Evolutionary conservation across 2,888 invertebrate species (phyloP).

Genomic region (Polyploca ridens): DNA sequence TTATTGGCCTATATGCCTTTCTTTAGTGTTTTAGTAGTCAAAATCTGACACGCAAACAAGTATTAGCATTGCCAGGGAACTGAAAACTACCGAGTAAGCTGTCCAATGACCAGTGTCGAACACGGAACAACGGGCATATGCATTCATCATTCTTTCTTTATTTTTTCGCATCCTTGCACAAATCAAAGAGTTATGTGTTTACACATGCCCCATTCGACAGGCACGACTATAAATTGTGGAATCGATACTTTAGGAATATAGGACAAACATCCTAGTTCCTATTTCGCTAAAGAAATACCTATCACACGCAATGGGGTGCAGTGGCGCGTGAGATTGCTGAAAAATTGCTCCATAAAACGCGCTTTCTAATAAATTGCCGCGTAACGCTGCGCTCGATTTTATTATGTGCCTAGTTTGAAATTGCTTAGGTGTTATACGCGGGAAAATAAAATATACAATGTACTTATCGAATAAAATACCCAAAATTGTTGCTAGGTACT

Average conservation of each 20-base stretch:
- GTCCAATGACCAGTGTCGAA: too few species aligned
- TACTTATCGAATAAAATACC: background rate
- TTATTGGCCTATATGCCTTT: too few species aligned
- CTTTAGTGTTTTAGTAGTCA: too few species aligned
- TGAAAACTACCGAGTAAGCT: background rate
- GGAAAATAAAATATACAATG: background rate
- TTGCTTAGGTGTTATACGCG: background rate
- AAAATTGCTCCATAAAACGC: constrained; percentile 61
- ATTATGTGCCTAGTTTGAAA: constrained; percentile 22
- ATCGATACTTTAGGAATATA: background rate
- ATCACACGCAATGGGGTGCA: constrained; percentile 63
- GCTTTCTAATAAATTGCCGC: constrained; percentile 54
- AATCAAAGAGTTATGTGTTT: constrained; percentile 9
- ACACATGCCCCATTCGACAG: constrained; percentile 6
- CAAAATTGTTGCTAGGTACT: background rate
- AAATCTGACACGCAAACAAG: too few species aligned
- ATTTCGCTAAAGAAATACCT: constrained; percentile 23
- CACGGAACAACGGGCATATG: background rate
- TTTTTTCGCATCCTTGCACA: background rate
- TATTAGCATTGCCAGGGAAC: background rate
- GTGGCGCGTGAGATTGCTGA: constrained; percentile 64
- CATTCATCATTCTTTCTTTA: background rate
- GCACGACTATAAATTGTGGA: constrained; percentile 4
- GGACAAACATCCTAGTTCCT: background rate
- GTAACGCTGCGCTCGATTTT: constrained; percentile 44